A percentile compares a stretch with the other conserved stretches of the same genome.
Conservation (phyloP, 2,888 invertebrate genomes). For the Drosophila antonietae region DNA sequence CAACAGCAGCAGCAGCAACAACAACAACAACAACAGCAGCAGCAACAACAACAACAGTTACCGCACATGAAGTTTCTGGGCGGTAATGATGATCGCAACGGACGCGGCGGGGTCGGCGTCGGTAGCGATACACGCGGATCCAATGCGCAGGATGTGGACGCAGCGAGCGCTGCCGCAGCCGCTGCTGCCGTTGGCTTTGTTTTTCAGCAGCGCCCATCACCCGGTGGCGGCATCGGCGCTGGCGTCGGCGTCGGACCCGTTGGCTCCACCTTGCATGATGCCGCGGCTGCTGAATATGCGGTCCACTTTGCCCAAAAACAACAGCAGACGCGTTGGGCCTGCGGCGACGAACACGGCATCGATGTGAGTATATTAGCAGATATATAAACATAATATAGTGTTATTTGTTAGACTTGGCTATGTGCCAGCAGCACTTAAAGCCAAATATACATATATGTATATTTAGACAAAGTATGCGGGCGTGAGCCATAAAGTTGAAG, state of each 20-base stretch:
- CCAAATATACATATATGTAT: no score
- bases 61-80: constrained; percentile 92
- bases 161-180: constrained; percentile 84
- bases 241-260: constrained; percentile 70
- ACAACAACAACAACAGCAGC: constrained; percentile 62
- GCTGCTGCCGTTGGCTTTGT: constrained; percentile 95
- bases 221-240: constrained; percentile 53
- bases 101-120: constrained; percentile 84
- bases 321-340: constrained; percentile 92
- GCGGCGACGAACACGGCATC: constrained; percentile 94
- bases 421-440: constrained; percentile 9
- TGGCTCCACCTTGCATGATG: constrained; percentile 86
- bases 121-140: constrained; percentile 30
- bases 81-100: constrained; percentile 88
- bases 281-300: constrained; percentile 87
- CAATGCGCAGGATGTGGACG: constrained; percentile 91
- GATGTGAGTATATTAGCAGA: constrained; percentile 88
- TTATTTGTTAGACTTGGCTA: constrained; percentile 1
- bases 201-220: constrained; percentile 85
- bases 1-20: constrained; percentile 62
- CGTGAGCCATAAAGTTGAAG: no score
- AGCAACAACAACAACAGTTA: constrained; percentile 71
- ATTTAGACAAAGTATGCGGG: no score
- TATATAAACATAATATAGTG: not conserved
- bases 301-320: constrained; percentile 89